Conservation (phyloP, 2,888 invertebrate genomes). For the Drosophila atroscutellata region DNA sequence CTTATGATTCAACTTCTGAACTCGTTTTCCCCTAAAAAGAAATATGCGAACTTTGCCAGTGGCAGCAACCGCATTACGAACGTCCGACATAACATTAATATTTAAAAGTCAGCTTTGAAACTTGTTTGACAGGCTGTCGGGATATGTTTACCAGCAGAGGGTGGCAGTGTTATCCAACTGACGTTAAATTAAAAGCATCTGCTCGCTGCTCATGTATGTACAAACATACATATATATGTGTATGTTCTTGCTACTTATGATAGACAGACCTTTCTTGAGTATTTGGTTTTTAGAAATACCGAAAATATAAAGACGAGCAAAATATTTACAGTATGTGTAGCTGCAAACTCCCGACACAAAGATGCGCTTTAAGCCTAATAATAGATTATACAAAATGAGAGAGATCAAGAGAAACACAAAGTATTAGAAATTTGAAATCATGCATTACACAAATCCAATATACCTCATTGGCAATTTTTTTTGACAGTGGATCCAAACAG, state of each 20-base stretch:
- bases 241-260: conserved; percentile 15
- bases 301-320: conserved; percentile 11
- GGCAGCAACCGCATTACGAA: conserved; percentile 39
- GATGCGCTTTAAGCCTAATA: background rate
- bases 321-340: background rate
- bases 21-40: conserved; percentile 20
- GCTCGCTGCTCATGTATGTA: conserved; percentile 23
- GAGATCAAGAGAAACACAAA: background rate
- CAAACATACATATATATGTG: conserved; percentile 5
- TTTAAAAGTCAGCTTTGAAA: conserved; percentile 73
- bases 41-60: conserved; percentile 26
- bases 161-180: conserved; percentile 60
- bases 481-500: background rate
- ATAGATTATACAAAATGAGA: background rate
- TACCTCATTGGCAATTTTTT: background rate
- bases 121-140: conserved; percentile 77
- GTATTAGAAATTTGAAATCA: background rate
- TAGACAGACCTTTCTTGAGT: conserved; percentile 51
- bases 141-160: conserved; percentile 68
- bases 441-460: background rate
- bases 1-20: conserved; percentile 6
- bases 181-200: conserved; percentile 66
- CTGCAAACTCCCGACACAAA: background rate
- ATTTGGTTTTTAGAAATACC: conserved; percentile 31
- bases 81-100: conserved; percentile 68